phyloP scores from a whole-genome alignment of 2,113 vertebrate species.

The Gymnogyps californianus region DNA sequence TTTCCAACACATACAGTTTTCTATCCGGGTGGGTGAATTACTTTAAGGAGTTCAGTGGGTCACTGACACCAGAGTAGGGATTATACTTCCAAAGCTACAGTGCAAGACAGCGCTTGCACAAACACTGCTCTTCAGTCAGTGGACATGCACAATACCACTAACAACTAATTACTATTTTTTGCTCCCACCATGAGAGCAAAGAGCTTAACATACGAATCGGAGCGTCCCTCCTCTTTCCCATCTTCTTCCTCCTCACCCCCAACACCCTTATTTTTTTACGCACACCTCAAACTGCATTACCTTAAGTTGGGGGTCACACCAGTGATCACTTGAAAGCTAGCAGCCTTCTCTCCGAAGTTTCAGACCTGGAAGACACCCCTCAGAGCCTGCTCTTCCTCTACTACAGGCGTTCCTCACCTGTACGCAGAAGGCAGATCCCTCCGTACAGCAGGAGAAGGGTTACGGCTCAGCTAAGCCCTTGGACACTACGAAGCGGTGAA shows the following conservation, averaged over 20 bases:
- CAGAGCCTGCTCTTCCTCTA: not conserved
- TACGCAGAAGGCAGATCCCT: not conserved
- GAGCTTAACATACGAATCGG: fast-evolving
- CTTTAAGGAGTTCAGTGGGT: slow-evolving; percentile 11
- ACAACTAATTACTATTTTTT: not conserved
- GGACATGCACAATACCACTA: not conserved
- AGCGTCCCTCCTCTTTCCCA: not conserved
- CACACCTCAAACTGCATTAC: not conserved
- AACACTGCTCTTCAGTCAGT: not conserved
- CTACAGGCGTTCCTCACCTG: not conserved
- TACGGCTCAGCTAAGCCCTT: not conserved
- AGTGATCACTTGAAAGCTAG: not conserved
- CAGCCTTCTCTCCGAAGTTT: not conserved
- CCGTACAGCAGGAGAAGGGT: not conserved
- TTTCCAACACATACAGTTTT: not conserved
- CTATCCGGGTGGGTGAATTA: not conserved
- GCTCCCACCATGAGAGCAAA: not conserved
- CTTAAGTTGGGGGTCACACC: not conserved
- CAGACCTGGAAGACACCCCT: not conserved
- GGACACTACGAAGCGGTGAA: not conserved
- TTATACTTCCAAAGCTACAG: not conserved
- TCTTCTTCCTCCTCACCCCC: not conserved
- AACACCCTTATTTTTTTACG: not conserved
- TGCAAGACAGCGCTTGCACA: not conserved
- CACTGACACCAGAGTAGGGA: not conserved